A percentile compares a stretch with the other conserved stretches of the same genome.
Evolutionary conservation across 2,888 invertebrate genomes (phyloP).

Genomic region (Onthophagus sagittarius): DNA sequence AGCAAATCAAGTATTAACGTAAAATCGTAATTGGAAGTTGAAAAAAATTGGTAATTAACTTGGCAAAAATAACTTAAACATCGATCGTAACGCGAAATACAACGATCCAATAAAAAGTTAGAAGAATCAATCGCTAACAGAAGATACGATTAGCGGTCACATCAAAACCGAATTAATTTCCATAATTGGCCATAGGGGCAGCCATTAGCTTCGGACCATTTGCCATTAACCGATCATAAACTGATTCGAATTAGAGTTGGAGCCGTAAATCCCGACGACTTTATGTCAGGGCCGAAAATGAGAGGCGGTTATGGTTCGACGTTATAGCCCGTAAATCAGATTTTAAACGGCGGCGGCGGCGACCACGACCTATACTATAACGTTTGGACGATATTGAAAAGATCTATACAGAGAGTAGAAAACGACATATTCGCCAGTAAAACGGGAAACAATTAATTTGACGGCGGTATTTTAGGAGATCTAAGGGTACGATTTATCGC

Average conservation of each 20-base stretch:
- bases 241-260: constrained; percentile 39
- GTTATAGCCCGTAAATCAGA: neutral
- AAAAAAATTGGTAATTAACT: no score
- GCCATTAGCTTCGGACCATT: neutral
- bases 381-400: no score
- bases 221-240: constrained; percentile 38
- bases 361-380: neutral
- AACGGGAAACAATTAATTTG: neutral
- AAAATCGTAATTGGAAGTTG: no score
- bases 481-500: neutral
- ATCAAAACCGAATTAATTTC: neutral
- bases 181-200: neutral
- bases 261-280: constrained; percentile 34
- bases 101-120: neutral
- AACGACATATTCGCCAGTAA: neutral
- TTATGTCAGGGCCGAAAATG: neutral
- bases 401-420: neutral
- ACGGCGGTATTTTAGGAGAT: neutral
- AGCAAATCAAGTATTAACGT: no score
- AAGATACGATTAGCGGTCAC: neutral
- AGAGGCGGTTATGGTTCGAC: neutral
- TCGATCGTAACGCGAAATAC: neutral
- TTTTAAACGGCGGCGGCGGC: neutral
- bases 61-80: no score
- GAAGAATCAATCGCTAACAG: neutral